Conservation (phyloP, 2,113 vertebrate species). For the Leucopternis melanops region DNA sequence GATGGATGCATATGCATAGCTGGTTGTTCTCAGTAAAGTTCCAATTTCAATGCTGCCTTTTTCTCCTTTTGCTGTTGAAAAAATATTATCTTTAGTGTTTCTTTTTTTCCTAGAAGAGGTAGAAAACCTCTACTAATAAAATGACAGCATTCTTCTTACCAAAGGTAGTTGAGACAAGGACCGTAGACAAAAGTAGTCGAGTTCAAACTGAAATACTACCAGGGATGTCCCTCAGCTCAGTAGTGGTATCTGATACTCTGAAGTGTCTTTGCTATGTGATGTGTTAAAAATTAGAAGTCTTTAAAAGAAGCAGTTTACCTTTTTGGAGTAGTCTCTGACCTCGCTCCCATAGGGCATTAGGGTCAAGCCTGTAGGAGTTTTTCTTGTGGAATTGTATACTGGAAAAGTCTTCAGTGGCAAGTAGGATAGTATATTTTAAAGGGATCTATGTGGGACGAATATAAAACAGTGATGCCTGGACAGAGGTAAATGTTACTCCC, state of each 20-base stretch:
- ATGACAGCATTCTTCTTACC: neutral
- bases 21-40: neutral
- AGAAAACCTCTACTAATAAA: neutral
- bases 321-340: neutral
- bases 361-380: neutral
- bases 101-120: neutral
- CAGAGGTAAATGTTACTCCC: neutral
- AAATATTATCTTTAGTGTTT: neutral
- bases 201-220: neutral
- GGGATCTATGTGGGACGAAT: neutral
- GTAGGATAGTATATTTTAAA: neutral
- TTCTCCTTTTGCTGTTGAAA: neutral
- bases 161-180: neutral
- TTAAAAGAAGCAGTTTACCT: neutral
- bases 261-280: neutral
- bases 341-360: neutral
- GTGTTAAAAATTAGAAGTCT: neutral
- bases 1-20: neutral
- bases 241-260: neutral
- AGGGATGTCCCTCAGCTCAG: neutral
- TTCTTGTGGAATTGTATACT: neutral
- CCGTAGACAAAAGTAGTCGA: neutral
- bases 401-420: neutral
- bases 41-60: neutral
- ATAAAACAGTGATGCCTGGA: neutral